Evolutionary conservation across 2,113 vertebrate species (phyloP).

Genomic region (Amphiprion percula): DNA sequence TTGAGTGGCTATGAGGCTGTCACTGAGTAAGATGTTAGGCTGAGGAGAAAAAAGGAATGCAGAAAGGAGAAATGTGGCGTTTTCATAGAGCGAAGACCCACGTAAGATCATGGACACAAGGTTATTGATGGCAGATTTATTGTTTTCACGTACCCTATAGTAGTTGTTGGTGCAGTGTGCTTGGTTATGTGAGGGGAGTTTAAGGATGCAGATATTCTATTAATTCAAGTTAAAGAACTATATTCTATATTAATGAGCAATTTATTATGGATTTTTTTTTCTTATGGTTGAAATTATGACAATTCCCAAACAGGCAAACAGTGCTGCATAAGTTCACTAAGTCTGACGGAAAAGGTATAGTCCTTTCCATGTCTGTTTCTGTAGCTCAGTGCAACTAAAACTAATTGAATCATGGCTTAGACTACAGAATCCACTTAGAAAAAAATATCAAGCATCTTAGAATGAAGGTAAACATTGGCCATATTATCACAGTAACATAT

Average conservation of each 20-base stretch:
- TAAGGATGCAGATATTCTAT: too few species aligned
- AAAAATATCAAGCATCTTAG: background rate
- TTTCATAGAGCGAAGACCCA: background rate
- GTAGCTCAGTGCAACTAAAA: background rate
- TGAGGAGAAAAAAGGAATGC: background rate
- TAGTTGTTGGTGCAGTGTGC: background rate
- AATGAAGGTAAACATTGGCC: background rate
- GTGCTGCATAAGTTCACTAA: background rate
- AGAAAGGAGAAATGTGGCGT: background rate
- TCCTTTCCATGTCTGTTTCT: background rate
- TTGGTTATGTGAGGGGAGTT: too few species aligned
- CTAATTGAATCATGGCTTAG: conserved; percentile 1
- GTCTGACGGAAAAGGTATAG: background rate
- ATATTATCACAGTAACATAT: background rate
- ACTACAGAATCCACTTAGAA: background rate
- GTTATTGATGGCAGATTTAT: background rate
- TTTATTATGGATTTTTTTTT: background rate
- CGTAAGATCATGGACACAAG: background rate
- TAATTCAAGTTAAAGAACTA: background rate
- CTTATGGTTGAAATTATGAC: background rate
- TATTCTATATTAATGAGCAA: background rate
- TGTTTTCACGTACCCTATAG: background rate
- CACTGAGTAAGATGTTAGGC: too few species aligned
- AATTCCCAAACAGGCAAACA: background rate
- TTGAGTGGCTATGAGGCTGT: background rate